These are phyloP conservation scores for Tridacna crocea DNA, from an alignment of 2,888 invertebrate species.

Conservation along the genomic window DNA sequence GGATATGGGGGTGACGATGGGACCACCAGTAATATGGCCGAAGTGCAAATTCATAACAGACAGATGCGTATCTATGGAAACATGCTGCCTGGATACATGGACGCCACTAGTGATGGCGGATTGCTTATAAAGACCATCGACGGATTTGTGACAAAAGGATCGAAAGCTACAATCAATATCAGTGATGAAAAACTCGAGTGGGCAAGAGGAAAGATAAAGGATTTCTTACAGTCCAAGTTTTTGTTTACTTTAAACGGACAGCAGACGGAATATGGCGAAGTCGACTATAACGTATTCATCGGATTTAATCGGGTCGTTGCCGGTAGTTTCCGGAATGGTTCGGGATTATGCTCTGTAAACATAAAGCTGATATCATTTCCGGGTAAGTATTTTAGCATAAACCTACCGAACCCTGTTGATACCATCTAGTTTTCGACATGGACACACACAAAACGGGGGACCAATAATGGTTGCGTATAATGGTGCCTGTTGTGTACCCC, in stretches of 20 bases:
- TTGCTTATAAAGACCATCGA: conserved; percentile 79
- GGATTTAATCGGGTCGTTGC: conserved; percentile 82
- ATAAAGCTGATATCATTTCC: conserved; percentile 68
- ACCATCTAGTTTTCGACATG: too few species aligned
- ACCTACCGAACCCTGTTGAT: too few species aligned
- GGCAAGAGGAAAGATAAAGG: conserved; percentile 70
- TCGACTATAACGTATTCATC: conserved; percentile 77
- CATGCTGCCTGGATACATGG: conserved; percentile 78
- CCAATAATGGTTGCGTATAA: too few species aligned
- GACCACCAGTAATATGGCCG: conserved; percentile 80
- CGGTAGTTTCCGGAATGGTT: conserved; percentile 78
- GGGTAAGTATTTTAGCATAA: conserved; percentile 55
- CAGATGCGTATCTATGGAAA: conserved; percentile 82
- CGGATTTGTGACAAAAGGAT: conserved; percentile 76
- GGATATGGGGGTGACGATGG: conserved; percentile 80
- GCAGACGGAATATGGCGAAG: conserved; percentile 70
- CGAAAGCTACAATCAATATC: conserved; percentile 70
- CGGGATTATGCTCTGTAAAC: conserved; percentile 78
- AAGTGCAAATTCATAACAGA: conserved; percentile 80
- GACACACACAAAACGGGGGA: too few species aligned
- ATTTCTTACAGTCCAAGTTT: conserved; percentile 78
- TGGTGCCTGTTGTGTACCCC: too few species aligned
- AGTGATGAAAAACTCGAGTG: conserved; percentile 79
- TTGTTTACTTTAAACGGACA: conserved; percentile 79
- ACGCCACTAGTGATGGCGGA: conserved; percentile 80